These are phyloP conservation scores for Fragum sueziense DNA, from an alignment of 2,888 invertebrate species.

Conservation along the genomic window DNA sequence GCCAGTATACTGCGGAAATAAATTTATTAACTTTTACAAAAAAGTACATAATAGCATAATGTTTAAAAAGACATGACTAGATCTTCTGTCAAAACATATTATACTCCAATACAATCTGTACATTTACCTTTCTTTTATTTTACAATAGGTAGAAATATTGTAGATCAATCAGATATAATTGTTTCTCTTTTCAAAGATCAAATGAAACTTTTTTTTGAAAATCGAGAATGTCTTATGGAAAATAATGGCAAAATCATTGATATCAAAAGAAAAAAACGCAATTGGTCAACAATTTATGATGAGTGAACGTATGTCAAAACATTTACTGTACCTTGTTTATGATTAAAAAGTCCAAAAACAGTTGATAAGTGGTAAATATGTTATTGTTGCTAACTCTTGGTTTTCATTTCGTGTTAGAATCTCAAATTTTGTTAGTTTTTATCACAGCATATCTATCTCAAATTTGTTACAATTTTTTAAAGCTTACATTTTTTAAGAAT, in stretches of 20 bases:
- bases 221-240: not conserved
- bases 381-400: not conserved
- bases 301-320: no score
- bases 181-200: no score
- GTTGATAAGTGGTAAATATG: not conserved
- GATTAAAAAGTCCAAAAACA: not conserved
- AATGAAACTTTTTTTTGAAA: not conserved
- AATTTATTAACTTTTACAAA: no score
- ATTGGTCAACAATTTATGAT: no score
- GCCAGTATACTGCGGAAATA: no score
- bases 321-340: not conserved
- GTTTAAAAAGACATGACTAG: no score
- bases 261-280: not conserved
- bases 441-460: conserved; percentile 24
- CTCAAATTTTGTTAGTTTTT: conserved; percentile 11
- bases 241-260: not conserved
- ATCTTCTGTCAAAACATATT: no score
- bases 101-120: no score
- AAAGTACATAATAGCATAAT: no score
- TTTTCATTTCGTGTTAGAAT: not conserved
- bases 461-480: not conserved
- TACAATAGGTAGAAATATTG: no score
- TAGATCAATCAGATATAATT: no score
- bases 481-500: conserved; percentile 5
- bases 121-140: no score